Base-by-base conservation (phyloP, 2,797 vertebrate genomes). In the Pseudochirops cupreus region DNA sequence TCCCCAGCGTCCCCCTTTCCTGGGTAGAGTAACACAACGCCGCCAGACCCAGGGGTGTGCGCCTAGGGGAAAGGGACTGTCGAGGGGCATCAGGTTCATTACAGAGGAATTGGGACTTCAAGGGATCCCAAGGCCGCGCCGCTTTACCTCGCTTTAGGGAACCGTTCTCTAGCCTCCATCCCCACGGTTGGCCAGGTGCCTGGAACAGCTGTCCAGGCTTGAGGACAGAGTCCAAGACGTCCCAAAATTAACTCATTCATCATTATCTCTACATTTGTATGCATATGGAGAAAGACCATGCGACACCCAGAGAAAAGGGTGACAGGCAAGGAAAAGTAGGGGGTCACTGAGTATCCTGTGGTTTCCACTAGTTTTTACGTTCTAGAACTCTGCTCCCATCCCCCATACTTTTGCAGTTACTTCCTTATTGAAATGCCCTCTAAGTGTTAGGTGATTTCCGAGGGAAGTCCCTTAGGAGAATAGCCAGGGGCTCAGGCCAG, bases 361-460 rank as follows among this genome's bases (percentile, higher is more conserved):
- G 87, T 93, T 96, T 93, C 91, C 93, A 92, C 56, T 91, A 18
- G 95, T 50, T 95, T 91, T 92, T 53, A 90, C 28, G 57, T 93
- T 94, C 94, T 28, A 74, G 96, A 96, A 62, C 67, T 97, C 90
- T 21, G 5, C 53, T 97, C 96, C 97, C 95, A 56, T 92, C 92
- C 91, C 92, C 93, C 74, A 39, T 1, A 26, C 91, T 90, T 52
- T 52, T 2, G 92, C 31, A 93, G 59, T 95, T 82, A 96, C 97
- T 97, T 97, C 97, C 97, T 96, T 54, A 0, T 58, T 9, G 52
- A 92, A 96, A 1, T 0, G 57, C 26, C n/a, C 96, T n/a, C 59
- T 74, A 92, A 89, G 33, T 82, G 94, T 56, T 5, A 56, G 97
- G 98, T 97, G 95, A 53, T 98, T 98, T 97, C 98, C 97, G 0